A percentile compares a stretch with the other conserved stretches of the same genome.
These are phyloP conservation scores for Barypeithes pellucidus DNA, from an alignment of 2,888 invertebrate species.

Conservation along the genomic window DNA sequence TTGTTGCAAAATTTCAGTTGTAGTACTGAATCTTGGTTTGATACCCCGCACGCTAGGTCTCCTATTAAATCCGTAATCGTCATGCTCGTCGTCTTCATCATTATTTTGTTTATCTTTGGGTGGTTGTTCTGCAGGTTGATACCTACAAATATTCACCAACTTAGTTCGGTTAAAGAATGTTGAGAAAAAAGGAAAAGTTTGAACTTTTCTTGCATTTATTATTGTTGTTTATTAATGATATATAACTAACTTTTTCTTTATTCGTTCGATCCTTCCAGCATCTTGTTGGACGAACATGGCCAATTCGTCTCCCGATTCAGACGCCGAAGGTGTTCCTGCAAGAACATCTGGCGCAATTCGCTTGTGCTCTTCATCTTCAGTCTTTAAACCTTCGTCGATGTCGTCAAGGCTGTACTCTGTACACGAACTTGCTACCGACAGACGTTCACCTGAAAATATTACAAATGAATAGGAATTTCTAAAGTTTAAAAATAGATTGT, in stretches of 20 bases:
- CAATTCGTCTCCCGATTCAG: constrained; percentile 79
- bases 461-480: too few species aligned
- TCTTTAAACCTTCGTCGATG: constrained; percentile 76
- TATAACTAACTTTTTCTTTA: constrained; percentile 80
- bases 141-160: constrained; percentile 44
- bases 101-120: constrained; percentile 65
- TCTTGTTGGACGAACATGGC: constrained; percentile 90
- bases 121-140: constrained; percentile 44
- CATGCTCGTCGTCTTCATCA: constrained; percentile 84
- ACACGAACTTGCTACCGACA: constrained; percentile 74
- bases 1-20: constrained; percentile 87
- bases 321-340: constrained; percentile 79
- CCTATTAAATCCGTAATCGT: constrained; percentile 91
- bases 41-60: constrained; percentile 93
- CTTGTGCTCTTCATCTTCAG: constrained; percentile 71
- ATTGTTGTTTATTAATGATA: background rate
- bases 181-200: background rate
- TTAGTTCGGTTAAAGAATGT: too few species aligned
- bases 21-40: constrained; percentile 88
- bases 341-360: constrained; percentile 84
- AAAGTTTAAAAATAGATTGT: too few species aligned
- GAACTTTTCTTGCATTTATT: background rate
- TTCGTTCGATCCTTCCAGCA: constrained; percentile 85
- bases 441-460: constrained; percentile 49
- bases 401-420: constrained; percentile 81